A percentile compares a stretch with the other conserved stretches of the same genome.
These are phyloP conservation scores for Scomber colias DNA, from an alignment of 2,113 vertebrate species.

Conservation along the genomic window DNA sequence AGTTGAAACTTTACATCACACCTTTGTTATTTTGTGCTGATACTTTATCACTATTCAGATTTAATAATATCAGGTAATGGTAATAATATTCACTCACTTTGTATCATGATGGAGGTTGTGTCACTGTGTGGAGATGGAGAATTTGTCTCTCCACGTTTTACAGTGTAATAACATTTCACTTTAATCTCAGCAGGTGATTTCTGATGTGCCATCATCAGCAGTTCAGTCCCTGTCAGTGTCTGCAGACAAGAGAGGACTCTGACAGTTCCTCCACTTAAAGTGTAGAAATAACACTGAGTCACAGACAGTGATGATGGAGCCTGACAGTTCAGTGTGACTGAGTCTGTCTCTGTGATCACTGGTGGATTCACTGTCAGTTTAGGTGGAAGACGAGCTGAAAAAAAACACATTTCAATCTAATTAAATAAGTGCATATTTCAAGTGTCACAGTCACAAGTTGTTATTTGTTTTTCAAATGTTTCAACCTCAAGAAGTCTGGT, in stretches of 20 bases:
- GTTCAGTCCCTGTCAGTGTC: slow-evolving; percentile 13
- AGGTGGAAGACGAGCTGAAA: not conserved
- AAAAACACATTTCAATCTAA: too few relatives aligned
- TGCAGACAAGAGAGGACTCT: not conserved
- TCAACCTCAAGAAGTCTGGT: too few relatives aligned
- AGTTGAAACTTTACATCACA: too few relatives aligned
- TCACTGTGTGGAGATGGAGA: slow-evolving; percentile 14
- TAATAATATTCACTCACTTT: slow-evolving; percentile 1
- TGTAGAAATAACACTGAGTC: slow-evolving; percentile 1
- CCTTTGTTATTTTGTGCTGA: too few relatives aligned
- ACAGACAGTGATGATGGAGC: not conserved
- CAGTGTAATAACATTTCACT: not conserved
- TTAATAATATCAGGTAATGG: too few relatives aligned
- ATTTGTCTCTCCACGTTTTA: fast-evolving
- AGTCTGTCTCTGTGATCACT: slow-evolving; percentile 30
- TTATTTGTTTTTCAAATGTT: too few relatives aligned
- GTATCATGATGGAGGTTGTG: not conserved
- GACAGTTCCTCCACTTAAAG: not conserved
- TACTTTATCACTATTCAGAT: too few relatives aligned
- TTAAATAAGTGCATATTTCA: too few relatives aligned
- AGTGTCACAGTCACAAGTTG: too few relatives aligned
- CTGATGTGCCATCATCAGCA: not conserved
- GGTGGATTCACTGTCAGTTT: slow-evolving; percentile 11
- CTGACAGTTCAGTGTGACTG: slow-evolving; percentile 37
- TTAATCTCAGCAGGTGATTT: slow-evolving; percentile 9